phyloP scores from a whole-genome alignment of 1,140 invertebrate genomes.

The Aphelenchoides fujianensis region DNA sequence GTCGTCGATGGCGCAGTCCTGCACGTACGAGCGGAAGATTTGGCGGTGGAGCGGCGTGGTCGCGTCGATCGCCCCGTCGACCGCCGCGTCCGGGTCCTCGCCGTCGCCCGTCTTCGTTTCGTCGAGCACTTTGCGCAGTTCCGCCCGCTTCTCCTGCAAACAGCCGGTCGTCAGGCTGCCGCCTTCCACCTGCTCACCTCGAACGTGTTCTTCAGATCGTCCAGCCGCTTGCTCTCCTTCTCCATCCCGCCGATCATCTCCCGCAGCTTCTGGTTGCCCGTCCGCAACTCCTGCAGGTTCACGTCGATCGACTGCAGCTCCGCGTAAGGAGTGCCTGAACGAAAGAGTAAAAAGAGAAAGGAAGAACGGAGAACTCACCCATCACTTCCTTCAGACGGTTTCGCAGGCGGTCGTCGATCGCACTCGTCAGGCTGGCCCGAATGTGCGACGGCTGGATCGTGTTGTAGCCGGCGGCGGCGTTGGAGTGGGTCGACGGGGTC shows the following conservation, averaged over 20 bases:
- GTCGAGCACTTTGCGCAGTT: slow-evolving; percentile 17
- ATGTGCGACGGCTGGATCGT: slow-evolving; percentile 93
- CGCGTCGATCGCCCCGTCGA: slow-evolving; percentile 89
- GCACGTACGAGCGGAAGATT: slow-evolving; percentile 88
- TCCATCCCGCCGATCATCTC: slow-evolving; percentile 77
- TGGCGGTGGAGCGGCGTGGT: slow-evolving; percentile 94
- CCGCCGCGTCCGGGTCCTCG: slow-evolving; percentile 66
- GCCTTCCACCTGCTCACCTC: slow-evolving; percentile 23
- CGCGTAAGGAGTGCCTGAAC: slow-evolving; percentile 55
- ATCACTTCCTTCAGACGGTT: slow-evolving; percentile 81
- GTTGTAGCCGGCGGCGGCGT: slow-evolving; percentile 8
- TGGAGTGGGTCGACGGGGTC: neutral
- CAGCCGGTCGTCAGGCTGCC: neutral
- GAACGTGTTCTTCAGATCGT: slow-evolving; percentile 33
- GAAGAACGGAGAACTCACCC: slow-evolving; percentile 66
- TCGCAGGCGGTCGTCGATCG: slow-evolving; percentile 87
- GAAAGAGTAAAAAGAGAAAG: neutral
- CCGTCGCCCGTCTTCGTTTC: slow-evolving; percentile 63
- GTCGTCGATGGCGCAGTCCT: slow-evolving; percentile 96
- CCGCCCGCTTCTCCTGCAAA: slow-evolving; percentile 28
- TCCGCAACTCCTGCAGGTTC: slow-evolving; percentile 76
- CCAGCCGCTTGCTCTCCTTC: slow-evolving; percentile 72
- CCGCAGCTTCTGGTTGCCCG: slow-evolving; percentile 79
- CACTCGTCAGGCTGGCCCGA: slow-evolving; percentile 83
- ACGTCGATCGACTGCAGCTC: slow-evolving; percentile 56